phyloP scores from a whole-genome alignment of 2,888 invertebrate species.

The Gibbula magus region DNA sequence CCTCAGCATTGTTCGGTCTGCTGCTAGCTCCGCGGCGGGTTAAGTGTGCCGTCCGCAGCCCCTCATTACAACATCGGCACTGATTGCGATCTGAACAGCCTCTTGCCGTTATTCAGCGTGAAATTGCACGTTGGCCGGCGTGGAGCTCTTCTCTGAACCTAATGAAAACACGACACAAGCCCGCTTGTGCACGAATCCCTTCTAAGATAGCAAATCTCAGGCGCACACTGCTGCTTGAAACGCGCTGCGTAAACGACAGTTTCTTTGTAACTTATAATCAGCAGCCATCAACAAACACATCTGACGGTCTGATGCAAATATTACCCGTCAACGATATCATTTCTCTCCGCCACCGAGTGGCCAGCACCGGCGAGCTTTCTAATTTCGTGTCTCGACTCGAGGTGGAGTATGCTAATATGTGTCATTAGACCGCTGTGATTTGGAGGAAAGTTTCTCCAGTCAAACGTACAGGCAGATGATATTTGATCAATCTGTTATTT shows the following conservation, averaged over 20 bases:
- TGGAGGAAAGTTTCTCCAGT: no score
- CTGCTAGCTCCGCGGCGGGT: background rate
- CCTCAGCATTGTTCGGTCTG: no score
- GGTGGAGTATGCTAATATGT: no score
- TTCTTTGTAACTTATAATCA: constrained; percentile 23
- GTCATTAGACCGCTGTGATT: no score
- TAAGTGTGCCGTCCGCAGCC: constrained; percentile 12
- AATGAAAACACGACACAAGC: background rate
- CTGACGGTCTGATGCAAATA: constrained; percentile 14
- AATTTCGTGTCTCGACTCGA: constrained; percentile 4
- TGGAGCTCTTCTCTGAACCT: background rate
- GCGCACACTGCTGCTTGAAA: background rate
- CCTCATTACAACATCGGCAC: background rate
- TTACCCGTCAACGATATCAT: constrained; percentile 3
- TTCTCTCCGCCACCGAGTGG: background rate
- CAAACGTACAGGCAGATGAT: no score
- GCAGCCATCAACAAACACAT: constrained; percentile 11
- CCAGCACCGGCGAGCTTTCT: background rate
- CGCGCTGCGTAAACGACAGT: background rate
- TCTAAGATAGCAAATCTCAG: constrained; percentile 19
- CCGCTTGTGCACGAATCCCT: constrained; percentile 15
- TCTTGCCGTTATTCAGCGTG: constrained; percentile 19
- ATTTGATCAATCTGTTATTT: no score
- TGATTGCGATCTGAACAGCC: constrained; percentile 20
- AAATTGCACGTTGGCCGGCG: background rate